A percentile compares a stretch with the other conserved stretches of the same genome.
These are phyloP conservation scores for Fistularia commersonii DNA, from an alignment of 2,797 vertebrate species.

Conservation along the genomic window DNA sequence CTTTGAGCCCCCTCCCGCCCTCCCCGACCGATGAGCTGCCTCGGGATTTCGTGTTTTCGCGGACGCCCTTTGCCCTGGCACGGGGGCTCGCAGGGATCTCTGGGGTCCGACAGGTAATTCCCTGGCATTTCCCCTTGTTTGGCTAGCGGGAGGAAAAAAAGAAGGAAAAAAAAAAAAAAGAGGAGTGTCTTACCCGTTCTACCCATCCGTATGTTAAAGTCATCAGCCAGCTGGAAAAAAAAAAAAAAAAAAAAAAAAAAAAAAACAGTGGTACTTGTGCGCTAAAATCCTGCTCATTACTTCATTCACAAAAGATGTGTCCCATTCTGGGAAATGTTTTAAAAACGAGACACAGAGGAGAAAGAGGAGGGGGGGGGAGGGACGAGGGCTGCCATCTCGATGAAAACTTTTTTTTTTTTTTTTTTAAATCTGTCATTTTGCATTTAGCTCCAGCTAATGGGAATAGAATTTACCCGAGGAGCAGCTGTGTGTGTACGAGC, in stretches of 20 bases:
- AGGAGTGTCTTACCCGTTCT: conserved; percentile 26
- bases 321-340: conserved; percentile 53
- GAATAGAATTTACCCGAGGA: conserved; percentile 42
- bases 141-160: conserved; percentile 28
- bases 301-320: conserved; percentile 61
- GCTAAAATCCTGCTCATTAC: conserved; percentile 49
- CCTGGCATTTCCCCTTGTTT: conserved; percentile 68
- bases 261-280: conserved; percentile 24
- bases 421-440: conserved; percentile 26
- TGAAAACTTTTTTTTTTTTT: conserved; percentile 7
- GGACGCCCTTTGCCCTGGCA: conserved; percentile 40
- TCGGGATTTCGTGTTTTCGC: conserved; percentile 36
- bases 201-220: conserved; percentile 64
- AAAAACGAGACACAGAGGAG: conserved; percentile 27
- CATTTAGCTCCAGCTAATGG: conserved; percentile 38
- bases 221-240: conserved; percentile 39
- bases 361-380: background rate
- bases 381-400: conserved; percentile 31
- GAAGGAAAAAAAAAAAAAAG: background rate
- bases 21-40: conserved; percentile 51
- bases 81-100: conserved; percentile 43
- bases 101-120: conserved; percentile 67
- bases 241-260: conserved; percentile 14
- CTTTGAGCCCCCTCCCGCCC: conserved; percentile 45
- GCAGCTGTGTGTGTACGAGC: conserved; percentile 6